Conservation (phyloP, 2,888 invertebrate genomes). For the Drosophila cyrtoloma region DNA sequence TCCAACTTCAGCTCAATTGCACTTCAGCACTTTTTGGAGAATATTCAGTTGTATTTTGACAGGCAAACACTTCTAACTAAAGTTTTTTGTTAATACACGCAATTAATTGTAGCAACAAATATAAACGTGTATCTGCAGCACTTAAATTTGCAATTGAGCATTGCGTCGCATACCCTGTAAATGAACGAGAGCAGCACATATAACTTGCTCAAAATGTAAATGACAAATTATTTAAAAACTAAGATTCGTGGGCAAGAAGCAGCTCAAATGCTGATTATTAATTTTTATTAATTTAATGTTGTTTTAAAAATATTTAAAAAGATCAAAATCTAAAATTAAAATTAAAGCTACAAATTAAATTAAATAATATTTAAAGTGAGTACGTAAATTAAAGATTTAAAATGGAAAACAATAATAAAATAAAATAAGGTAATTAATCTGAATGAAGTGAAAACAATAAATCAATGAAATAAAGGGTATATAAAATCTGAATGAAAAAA, state of each 20-base stretch:
- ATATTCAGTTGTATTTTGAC: conserved; percentile 20
- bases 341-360: not conserved
- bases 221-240: not conserved
- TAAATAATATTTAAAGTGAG: not conserved
- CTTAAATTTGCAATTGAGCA: conserved; percentile 36
- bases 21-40: conserved; percentile 9
- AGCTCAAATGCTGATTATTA: not conserved
- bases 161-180: conserved; percentile 41
- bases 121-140: conserved; percentile 52
- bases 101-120: conserved; percentile 45
- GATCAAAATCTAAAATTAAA: not conserved
- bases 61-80: conserved; percentile 9
- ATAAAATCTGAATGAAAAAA: not conserved
- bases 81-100: conserved; percentile 37
- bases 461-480: not conserved
- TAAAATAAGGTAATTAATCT: not conserved
- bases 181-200: not conserved
- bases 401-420: not conserved
- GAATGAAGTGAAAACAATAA: not conserved
- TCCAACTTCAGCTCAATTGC: conserved; percentile 13
- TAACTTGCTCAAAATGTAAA: not conserved
- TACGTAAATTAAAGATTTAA: not conserved
- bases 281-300: not conserved
- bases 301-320: not conserved
- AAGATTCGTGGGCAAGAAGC: not conserved